Percentiles rank a stretch among this genome's conserved stretches.
Evolutionary conservation across 2,113 vertebrate genomes (phyloP).

Genomic region (Melospiza melodia): DNA sequence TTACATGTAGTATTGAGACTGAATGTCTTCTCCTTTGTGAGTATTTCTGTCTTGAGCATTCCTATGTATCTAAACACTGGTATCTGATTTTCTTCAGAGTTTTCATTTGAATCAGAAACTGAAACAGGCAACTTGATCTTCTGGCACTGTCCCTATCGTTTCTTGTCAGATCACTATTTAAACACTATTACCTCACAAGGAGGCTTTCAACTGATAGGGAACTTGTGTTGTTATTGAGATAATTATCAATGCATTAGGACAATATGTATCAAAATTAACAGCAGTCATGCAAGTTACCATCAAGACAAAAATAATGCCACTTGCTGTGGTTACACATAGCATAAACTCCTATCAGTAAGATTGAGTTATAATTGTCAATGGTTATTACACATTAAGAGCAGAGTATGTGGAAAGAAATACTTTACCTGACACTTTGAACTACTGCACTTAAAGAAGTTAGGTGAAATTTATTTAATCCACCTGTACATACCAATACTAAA

Average conservation of each 20-base stretch:
- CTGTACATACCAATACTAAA: not conserved
- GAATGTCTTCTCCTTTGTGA: not conserved
- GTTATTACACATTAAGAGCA: not conserved
- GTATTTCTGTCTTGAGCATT: not conserved
- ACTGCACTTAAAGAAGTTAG: not conserved
- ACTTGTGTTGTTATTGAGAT: not conserved
- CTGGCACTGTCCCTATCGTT: constrained; percentile 12
- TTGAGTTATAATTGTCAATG: not conserved
- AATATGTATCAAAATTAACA: not conserved
- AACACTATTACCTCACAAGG: not conserved
- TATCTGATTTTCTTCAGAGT: not conserved
- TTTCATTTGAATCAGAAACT: constrained; percentile 35
- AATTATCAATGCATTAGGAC: not conserved
- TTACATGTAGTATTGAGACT: not conserved
- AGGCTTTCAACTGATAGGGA: not conserved
- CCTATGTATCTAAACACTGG: not conserved
- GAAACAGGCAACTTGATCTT: constrained; percentile 33
- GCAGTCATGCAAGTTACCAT: not conserved
- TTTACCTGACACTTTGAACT: not conserved
- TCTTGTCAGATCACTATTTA: constrained; percentile 32
- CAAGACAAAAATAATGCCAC: not conserved
- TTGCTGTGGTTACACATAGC: not conserved
- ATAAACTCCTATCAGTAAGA: not conserved
- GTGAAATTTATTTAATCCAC: not conserved
- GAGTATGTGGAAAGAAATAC: not conserved